Evolutionary conservation across 2,797 vertebrate species (phyloP), one percentile per base, ranked within the genome.

Genomic region (Rhodeus uyekii): DNA sequence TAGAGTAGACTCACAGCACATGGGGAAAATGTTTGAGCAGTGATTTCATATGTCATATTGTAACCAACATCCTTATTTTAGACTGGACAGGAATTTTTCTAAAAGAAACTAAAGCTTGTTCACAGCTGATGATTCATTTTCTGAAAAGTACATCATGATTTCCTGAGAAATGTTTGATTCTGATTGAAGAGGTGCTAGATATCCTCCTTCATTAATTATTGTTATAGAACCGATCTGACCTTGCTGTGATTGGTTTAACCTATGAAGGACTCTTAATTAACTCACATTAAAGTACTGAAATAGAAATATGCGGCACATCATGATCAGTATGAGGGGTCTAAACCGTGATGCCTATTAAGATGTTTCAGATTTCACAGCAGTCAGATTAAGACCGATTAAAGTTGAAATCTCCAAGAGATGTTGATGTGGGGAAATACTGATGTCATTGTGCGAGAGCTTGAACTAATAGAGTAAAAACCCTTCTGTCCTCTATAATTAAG

Each of bases 401-500:
- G 48, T 53, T 68, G 3, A 55, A 44, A 58, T 69, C 24, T 65
- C 14, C n/a, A 36, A 18, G 24, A 60, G 27, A 80, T 34, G 7
- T 38, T 76, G 58, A 63, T 36, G 22, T 29, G 44, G 36, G 27
- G 58, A 72, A 44, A 75, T 34, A 42, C 60, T 60, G 5, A 8
- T 34, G 58, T 69, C 83, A 58, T 75, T 77, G 78, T 87, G 78
- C 81, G 22, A 81, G 50, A 80, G 83, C 60, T 75, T 85, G 48
- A 64, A 79, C 78, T 63, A 50, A 34, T 58, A 32, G 42, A 84
- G 84, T 83, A 85, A 75, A n/a, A 89, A 88, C 88, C 84, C 87
- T 86, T 87, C 83, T 82, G 86, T 89, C 86, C 90, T 86, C 81
- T 88, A 87, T 92, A 92, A 93, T 93, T 89, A 91, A 91, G 84